phyloP scores from a whole-genome alignment of 92 coral and sea anemone species.

The Paragorgia papillata region DNA sequence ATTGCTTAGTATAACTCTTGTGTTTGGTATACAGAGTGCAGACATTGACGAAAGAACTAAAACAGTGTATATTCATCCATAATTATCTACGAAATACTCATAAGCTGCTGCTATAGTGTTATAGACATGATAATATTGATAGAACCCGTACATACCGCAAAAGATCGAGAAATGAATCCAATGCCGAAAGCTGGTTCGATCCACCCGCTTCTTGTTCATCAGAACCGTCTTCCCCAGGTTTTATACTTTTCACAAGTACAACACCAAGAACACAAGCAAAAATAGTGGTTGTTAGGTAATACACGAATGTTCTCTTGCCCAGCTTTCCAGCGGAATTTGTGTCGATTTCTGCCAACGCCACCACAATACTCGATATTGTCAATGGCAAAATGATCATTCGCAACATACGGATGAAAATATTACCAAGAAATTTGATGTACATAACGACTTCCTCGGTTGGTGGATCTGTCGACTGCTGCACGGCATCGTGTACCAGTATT shows the following conservation, averaged over 20 bases:
- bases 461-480: slow-evolving; percentile 63
- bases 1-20: too few species aligned
- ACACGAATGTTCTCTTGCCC: slow-evolving; percentile 74
- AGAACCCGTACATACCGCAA: too few species aligned
- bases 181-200: slow-evolving; percentile 20
- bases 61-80: too few species aligned
- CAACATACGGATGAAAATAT: slow-evolving; percentile 81
- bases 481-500: slow-evolving; percentile 66
- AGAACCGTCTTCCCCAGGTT: slow-evolving; percentile 68
- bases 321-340: slow-evolving; percentile 74
- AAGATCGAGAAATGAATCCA: slow-evolving; percentile 84
- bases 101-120: too few species aligned
- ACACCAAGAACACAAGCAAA: slow-evolving; percentile 76
- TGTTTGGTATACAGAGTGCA: too few species aligned
- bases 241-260: slow-evolving; percentile 61
- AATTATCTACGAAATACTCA: too few species aligned
- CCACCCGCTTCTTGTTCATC: slow-evolving; percentile 34
- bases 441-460: slow-evolving; percentile 65
- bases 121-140: too few species aligned
- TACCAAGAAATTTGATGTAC: slow-evolving; percentile 86
- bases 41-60: too few species aligned
- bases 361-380: slow-evolving; percentile 74
- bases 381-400: slow-evolving; percentile 82
- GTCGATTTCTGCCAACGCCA: slow-evolving; percentile 76
- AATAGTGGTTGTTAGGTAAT: slow-evolving; percentile 73